Evolutionary conservation across 2,888 invertebrate species (phyloP).

Genomic region (Hyalella azteca): DNA sequence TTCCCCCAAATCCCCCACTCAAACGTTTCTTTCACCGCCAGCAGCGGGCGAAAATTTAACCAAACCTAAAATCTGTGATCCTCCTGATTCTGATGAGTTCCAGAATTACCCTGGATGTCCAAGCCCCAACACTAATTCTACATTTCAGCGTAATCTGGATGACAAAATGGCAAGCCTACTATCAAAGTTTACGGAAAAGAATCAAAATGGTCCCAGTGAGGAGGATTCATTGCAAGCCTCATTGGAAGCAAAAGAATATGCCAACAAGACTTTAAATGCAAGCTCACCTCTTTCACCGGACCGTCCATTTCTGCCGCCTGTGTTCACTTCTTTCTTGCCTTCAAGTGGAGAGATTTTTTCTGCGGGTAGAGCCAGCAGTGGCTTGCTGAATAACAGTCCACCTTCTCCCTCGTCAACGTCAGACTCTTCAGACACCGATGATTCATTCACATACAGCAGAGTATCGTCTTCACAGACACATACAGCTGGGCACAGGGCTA

Average conservation of each 20-base stretch:
- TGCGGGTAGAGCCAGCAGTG: background rate
- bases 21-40: slow-evolving; percentile 14
- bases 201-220: background rate
- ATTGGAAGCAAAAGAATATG: background rate
- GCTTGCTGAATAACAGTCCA: background rate
- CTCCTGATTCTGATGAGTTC: background rate
- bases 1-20: slow-evolving; percentile 20
- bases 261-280: background rate
- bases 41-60: background rate
- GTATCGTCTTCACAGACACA: background rate
- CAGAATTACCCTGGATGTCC: background rate
- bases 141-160: slow-evolving; percentile 17
- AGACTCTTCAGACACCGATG: background rate
- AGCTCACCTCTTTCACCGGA: slow-evolving; percentile 15
- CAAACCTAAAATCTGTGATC: background rate
- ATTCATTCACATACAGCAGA: background rate
- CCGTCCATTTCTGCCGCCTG: slow-evolving; percentile 12
- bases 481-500: background rate
- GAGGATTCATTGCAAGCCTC: background rate
- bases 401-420: slow-evolving; percentile 4
- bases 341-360: slow-evolving; percentile 16
- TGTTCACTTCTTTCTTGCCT: slow-evolving; percentile 1
- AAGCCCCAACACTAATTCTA: slow-evolving; percentile 34
- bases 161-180: slow-evolving; percentile 24
- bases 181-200: slow-evolving; percentile 6